Evolutionary conservation across 2,113 vertebrate genomes (phyloP).

Genomic region (Vimba vimba): DNA sequence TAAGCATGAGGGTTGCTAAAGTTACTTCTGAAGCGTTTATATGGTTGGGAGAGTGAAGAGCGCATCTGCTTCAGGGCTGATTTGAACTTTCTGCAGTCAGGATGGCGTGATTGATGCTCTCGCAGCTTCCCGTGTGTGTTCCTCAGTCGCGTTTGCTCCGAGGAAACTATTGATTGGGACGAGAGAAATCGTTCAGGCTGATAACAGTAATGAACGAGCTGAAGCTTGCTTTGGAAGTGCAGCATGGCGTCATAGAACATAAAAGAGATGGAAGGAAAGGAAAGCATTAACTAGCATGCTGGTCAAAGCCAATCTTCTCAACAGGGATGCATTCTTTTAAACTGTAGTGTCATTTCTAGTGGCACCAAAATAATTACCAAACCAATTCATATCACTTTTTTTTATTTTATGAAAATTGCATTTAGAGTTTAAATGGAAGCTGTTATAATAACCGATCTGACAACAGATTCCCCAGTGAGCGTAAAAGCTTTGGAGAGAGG

Average conservation of each 20-base stretch:
- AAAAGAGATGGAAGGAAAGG: background rate
- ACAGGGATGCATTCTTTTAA: no score
- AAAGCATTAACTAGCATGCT: no score
- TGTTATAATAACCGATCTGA: conserved; percentile 37
- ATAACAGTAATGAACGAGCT: conserved; percentile 74
- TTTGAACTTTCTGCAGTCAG: conserved; percentile 17
- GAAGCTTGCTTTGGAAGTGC: conserved; percentile 58
- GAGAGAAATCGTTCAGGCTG: conserved; percentile 68
- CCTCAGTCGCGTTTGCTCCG: conserved; percentile 62
- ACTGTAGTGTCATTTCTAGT: background rate
- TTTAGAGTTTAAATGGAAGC: conserved; percentile 17
- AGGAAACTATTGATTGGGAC: conserved; percentile 71
- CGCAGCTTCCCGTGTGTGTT: conserved; percentile 24
- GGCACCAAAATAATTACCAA: background rate
- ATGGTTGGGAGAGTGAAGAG: conserved; percentile 8
- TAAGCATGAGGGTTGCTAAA: background rate
- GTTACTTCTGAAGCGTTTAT: background rate
- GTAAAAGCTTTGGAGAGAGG: conserved; percentile 43
- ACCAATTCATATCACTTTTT: background rate
- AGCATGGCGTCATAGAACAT: background rate
- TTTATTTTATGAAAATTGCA: background rate
- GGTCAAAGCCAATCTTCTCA: no score
- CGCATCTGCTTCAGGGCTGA: conserved; percentile 34
- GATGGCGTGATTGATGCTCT: conserved; percentile 49
- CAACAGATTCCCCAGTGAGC: conserved; percentile 45